A percentile compares a stretch with the other conserved stretches of the same genome.
These are phyloP conservation scores for Nannobrachium achirus DNA, from an alignment of 2,113 vertebrate genomes.

Conservation along the genomic window DNA sequence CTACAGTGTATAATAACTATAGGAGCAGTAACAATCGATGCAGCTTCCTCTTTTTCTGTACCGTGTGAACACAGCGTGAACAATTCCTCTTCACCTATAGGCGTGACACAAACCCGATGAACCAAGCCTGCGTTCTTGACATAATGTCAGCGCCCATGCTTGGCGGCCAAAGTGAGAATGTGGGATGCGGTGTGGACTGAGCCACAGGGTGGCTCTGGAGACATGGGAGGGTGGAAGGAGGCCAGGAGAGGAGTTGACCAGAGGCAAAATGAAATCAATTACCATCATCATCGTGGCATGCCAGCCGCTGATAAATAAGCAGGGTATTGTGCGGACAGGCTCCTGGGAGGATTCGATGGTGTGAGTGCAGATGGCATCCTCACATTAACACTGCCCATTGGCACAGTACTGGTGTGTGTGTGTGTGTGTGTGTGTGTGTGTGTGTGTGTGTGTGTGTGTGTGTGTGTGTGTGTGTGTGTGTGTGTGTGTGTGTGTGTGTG, in stretches of 20 bases:
- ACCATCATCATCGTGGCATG: neutral
- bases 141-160: neutral
- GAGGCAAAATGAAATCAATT: slow-evolving; percentile 58
- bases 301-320: too few relatives aligned
- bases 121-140: slow-evolving; percentile 23
- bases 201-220: slow-evolving; percentile 16
- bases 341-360: neutral
- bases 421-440: slow-evolving; percentile 5
- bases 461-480: neutral
- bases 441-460: neutral
- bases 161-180: neutral
- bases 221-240: slow-evolving; percentile 3
- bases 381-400: too few relatives aligned
- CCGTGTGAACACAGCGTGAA: neutral
- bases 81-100: slow-evolving; percentile 32
- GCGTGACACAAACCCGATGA: neutral
- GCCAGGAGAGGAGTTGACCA: neutral
- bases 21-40: neutral
- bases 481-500: neutral
- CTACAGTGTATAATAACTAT: too few relatives aligned
- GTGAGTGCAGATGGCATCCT: too few relatives aligned
- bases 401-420: neutral
- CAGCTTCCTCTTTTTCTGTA: neutral
- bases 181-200: neutral
- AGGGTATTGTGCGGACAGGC: too few relatives aligned